A percentile compares a stretch with the other conserved stretches of the same genome.
phyloP scores from a whole-genome alignment of 1,140 invertebrate genomes.

The Dufourea novaeangliae region DNA sequence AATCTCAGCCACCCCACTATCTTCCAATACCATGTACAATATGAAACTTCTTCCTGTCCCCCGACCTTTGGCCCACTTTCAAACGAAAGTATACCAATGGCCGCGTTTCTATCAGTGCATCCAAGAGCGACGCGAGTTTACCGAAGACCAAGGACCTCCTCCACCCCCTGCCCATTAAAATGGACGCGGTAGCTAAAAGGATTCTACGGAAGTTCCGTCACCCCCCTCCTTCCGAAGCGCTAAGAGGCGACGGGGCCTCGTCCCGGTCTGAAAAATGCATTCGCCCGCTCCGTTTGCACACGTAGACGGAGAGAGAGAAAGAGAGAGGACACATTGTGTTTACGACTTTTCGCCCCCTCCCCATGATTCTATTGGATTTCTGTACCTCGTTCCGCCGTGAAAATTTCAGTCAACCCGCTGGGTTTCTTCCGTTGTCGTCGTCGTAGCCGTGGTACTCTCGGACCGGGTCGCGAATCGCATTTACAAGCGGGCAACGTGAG shows the following conservation, averaged over 20 bases:
- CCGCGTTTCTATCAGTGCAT: slow-evolving; percentile 16
- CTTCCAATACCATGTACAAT: not conserved
- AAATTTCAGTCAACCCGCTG: slow-evolving; percentile 44
- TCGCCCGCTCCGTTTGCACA: slow-evolving; percentile 32
- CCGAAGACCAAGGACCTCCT: slow-evolving; percentile 39
- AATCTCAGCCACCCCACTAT: too few species aligned
- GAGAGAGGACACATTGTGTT: slow-evolving; percentile 43
- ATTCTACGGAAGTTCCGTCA: slow-evolving; percentile 35
- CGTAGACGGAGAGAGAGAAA: too few species aligned
- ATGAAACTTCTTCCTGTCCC: not conserved
- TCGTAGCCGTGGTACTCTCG: not conserved
- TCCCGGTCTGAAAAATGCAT: slow-evolving; percentile 61
- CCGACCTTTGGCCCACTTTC: slow-evolving; percentile 7
- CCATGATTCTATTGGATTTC: slow-evolving; percentile 58
- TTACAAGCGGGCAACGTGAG: not conserved
- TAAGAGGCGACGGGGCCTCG: slow-evolving; percentile 41
- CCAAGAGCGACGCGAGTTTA: slow-evolving; percentile 43
- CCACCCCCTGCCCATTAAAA: slow-evolving; percentile 64
- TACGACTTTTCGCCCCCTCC: slow-evolving; percentile 48
- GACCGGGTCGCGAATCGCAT: not conserved
- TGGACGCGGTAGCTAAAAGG: slow-evolving; percentile 57
- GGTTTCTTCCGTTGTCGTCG: not conserved
- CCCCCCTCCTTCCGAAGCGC: slow-evolving; percentile 5
- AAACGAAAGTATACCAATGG: slow-evolving; percentile 19
- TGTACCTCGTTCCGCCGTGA: slow-evolving; percentile 12